A percentile compares a stretch with the other conserved stretches of the same genome.
Conservation (phyloP, 2,888 invertebrate genomes). For the Synergus gifuensis region DNA sequence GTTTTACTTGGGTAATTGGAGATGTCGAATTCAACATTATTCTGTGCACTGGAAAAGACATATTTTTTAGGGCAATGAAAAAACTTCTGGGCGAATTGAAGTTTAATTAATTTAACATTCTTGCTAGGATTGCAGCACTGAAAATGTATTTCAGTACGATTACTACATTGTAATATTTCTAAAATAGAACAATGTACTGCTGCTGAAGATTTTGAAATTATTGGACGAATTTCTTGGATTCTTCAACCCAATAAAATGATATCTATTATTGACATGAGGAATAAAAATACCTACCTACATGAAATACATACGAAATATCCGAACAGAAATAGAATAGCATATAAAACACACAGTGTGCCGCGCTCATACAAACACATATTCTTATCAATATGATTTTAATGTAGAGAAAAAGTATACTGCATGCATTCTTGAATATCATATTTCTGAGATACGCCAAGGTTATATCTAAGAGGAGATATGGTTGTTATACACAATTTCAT, state of each 20-base stretch:
- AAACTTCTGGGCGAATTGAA: neutral
- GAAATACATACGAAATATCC: neutral
- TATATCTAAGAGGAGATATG: conserved; percentile 2
- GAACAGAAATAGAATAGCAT: conserved; percentile 25
- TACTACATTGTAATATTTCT: no score
- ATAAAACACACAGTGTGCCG: conserved; percentile 20
- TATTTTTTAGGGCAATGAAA: neutral
- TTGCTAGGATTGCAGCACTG: no score
- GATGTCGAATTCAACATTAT: conserved; percentile 32
- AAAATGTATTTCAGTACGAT: no score
- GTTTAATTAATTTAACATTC: no score
- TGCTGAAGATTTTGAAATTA: no score
- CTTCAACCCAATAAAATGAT: no score
- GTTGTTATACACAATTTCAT: neutral
- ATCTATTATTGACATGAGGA: no score
- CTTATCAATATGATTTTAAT: conserved; percentile 38
- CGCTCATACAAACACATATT: conserved; percentile 13
- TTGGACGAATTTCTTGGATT: no score
- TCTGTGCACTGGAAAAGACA: neutral
- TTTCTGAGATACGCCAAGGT: conserved; percentile 35
- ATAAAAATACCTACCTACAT: neutral
- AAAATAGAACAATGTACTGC: no score
- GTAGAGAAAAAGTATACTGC: conserved; percentile 22
- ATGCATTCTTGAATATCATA: conserved; percentile 36
- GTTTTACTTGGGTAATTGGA: conserved; percentile 30